Percentiles rank a stretch among this genome's conserved stretches.
These are phyloP conservation scores for Leptopilina boulardi DNA, from an alignment of 1,140 invertebrate species.

Conservation along the genomic window DNA sequence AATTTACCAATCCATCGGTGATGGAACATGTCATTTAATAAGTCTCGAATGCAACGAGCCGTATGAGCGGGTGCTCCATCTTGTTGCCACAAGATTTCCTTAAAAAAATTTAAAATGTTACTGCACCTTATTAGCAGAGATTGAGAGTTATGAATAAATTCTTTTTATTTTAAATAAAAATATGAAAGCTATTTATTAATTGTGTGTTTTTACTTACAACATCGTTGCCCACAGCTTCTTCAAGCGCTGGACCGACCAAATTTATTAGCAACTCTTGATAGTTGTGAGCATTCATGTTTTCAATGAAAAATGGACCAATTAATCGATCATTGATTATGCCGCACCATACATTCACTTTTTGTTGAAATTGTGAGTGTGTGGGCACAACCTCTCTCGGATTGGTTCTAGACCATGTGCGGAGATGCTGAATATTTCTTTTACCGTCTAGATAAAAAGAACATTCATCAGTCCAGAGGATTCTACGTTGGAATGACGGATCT, in stretches of 20 bases:
- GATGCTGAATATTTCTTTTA: not conserved
- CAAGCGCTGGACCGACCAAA: not conserved
- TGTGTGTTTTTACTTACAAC: too few relatives aligned
- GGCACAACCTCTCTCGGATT: not conserved
- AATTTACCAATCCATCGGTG: not conserved
- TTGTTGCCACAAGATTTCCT: not conserved
- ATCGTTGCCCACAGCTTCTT: not conserved
- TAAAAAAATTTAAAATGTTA: not conserved
- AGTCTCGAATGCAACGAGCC: not conserved
- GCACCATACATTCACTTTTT: not conserved
- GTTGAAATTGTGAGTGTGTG: not conserved
- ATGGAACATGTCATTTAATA: not conserved
- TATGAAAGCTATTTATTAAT: too few relatives aligned
- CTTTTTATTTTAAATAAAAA: too few relatives aligned
- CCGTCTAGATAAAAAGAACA: not conserved
- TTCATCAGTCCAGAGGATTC: not conserved
- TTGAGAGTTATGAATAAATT: not conserved
- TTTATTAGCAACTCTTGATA: not conserved
- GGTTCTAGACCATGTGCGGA: not conserved
- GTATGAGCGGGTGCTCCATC: not conserved
- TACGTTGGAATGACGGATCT: not conserved
- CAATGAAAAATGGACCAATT: not conserved
- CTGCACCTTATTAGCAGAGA: too few relatives aligned
- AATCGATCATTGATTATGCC: not conserved
- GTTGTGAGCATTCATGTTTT: too few relatives aligned